Evolutionary conservation across 2,797 vertebrate genomes (phyloP).

Genomic region (Amazonetta brasiliensis): DNA sequence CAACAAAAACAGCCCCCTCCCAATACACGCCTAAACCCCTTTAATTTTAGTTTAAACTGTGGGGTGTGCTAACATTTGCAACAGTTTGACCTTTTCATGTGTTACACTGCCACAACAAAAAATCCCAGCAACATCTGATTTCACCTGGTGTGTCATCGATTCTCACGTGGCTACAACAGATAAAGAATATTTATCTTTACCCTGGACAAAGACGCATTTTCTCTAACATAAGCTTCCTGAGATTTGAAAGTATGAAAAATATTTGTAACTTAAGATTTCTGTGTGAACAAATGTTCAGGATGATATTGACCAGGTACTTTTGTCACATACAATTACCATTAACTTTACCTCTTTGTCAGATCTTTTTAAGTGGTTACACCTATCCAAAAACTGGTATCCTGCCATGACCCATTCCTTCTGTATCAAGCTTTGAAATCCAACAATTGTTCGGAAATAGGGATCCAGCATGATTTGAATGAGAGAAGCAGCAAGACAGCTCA

Average conservation of each 20-base stretch:
- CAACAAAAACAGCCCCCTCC: neutral
- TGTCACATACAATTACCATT: neutral
- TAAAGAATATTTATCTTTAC: neutral
- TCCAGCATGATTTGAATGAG: conserved; percentile 96
- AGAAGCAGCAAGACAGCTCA: conserved; percentile 91
- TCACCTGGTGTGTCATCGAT: neutral
- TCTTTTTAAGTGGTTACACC: conserved; percentile 96
- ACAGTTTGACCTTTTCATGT: neutral
- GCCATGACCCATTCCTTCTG: conserved; percentile 99
- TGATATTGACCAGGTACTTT: neutral
- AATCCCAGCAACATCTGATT: neutral
- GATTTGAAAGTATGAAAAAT: neutral
- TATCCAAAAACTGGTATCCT: conserved; percentile 93
- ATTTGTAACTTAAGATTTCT: neutral
- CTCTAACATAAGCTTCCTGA: neutral
- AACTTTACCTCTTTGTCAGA: conserved; percentile 90
- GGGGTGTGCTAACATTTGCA: neutral
- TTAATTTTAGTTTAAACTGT: rapidly evolving
- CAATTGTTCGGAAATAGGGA: conserved; percentile 90
- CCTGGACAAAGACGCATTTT: neutral
- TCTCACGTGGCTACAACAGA: neutral
- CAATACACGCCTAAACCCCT: neutral
- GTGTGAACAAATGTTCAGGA: neutral
- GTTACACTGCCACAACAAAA: neutral
- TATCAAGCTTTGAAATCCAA: conserved; percentile 94